phyloP scores from a whole-genome alignment of 2,797 vertebrate genomes.

The Naso thynnoides region DNA sequence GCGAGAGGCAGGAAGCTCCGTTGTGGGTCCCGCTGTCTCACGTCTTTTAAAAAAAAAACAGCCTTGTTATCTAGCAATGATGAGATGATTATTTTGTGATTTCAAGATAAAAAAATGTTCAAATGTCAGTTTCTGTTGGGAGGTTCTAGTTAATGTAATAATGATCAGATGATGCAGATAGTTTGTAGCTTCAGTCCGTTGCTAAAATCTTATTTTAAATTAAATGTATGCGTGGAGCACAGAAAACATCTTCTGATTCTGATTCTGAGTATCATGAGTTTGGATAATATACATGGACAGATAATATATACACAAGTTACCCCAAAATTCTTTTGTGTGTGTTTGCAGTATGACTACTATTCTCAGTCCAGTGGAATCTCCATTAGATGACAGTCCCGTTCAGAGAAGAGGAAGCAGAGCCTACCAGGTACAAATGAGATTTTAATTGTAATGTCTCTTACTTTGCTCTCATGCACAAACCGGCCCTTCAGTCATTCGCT shows the following conservation, averaged over 20 bases:
- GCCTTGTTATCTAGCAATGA: no score
- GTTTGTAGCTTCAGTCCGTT: neutral
- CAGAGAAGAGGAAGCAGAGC: constrained; percentile 65
- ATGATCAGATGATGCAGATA: neutral
- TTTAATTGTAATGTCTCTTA: neutral
- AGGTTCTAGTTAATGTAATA: neutral
- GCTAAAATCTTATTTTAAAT: neutral
- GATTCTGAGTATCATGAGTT: neutral
- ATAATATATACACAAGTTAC: neutral
- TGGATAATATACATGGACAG: neutral
- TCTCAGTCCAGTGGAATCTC: constrained; percentile 57
- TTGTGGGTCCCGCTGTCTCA: no score
- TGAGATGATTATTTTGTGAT: no score
- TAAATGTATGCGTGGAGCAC: neutral
- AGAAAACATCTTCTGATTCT: neutral
- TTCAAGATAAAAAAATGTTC: no score
- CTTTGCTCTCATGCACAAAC: no score
- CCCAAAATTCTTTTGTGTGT: neutral
- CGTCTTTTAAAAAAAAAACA: no score
- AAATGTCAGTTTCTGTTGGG: neutral
- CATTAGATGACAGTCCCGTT: constrained; percentile 46
- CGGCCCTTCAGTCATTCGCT: no score
- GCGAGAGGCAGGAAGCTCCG: no score
- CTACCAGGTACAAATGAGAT: constrained; percentile 68
- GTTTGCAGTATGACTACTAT: constrained; percentile 59